Base-by-base conservation (phyloP, 1,140 invertebrate species). In the Heliconius hermathena region DNA sequence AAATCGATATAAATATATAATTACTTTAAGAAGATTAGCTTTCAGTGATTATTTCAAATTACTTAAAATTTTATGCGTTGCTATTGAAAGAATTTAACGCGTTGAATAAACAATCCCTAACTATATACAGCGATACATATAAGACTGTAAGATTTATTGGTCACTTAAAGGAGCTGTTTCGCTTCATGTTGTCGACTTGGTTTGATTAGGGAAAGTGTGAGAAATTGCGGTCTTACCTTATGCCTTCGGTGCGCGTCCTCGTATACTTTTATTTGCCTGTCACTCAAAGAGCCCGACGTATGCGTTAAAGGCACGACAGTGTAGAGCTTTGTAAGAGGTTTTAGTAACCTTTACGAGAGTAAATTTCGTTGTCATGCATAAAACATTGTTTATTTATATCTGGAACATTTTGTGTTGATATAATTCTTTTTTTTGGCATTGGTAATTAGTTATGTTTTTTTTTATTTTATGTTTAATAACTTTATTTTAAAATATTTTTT, bases 311-410 rank as follows among this genome's bases (percentile, higher is more conserved):
- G 75, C 86, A 85, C 85, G 89, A 92, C 90, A 92, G 84, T 93
- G 87, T 89, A 85, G 75, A 84, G 87, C 89, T 91, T 90, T 91
- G 89, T 90, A 83, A 83, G 82, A 83, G 72, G 87, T 87, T 89
- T 87, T 86, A 85, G 84, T 86, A 89, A 91, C 85, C 87, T 89
- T 88, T 87, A 87, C 82, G 88, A 86, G 82, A 91, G 87, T 89
- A 92, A 91, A 91, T 91, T 92, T 90, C 87, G 84, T 87, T 93
- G 91, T 93, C 89, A 92, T 92, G 89, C 90, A 89, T 92, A 81
- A 78, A 78, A 81, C 49, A 75, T 78, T 88, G 85, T 89, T 89
- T 89, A 87, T 89, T 89, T 89, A 87, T 89, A 87, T 89, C 87
- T 90, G 87, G 83, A 85, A 81, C 87, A 82, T 52, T 71, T 77